Evolutionary conservation across 1,140 invertebrate species (phyloP), one percentile per base, ranked within the genome.

Genomic region (Thrips palmi): DNA sequence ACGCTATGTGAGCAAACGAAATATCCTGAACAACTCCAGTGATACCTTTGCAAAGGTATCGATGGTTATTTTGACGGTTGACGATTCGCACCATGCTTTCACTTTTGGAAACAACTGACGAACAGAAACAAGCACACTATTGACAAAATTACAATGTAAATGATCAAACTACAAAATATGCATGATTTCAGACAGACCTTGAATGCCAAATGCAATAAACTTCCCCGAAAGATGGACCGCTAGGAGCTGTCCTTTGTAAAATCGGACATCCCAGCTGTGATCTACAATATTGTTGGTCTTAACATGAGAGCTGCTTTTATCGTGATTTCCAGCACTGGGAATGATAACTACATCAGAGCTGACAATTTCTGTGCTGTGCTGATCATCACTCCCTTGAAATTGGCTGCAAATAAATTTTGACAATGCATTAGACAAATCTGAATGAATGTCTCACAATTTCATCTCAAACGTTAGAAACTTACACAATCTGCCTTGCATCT

Each of bases 211-310:
- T 0, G 87, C 88, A 45, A 91, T 61, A 55, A 81, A 84, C 50
- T 79, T 77, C 44, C 81, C 79, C 54, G 71, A 74, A 42, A 77
- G 71, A 59, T 94, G 87, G 32, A 86, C 74, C 24, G 86, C 83
- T n/a, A 93, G 65, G 17, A 94, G 56, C 49, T 86, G 81, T 1
- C 88, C 87, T 6, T 70, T 66, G 47, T 88, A 85, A 52, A 81
- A 80, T 47, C 75, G 71, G 19, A 76, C 68, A 50, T 93, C 87
- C 88, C 89, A 94, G 41, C 78, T 77, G 54, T 85, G 93, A 48
- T 93, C 85, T 8, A 92, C 86, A 32, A 92, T 70, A 55, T 81
- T 88, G 49, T 77, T 85, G 14, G 91, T 67, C 51, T 88, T 91
- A 6, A 96, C 77, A 58, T 87, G 84, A 0, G 83, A 87, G 49